phyloP scores from a whole-genome alignment of 2,113 vertebrate genomes.

The Chaetops frenatus region DNA sequence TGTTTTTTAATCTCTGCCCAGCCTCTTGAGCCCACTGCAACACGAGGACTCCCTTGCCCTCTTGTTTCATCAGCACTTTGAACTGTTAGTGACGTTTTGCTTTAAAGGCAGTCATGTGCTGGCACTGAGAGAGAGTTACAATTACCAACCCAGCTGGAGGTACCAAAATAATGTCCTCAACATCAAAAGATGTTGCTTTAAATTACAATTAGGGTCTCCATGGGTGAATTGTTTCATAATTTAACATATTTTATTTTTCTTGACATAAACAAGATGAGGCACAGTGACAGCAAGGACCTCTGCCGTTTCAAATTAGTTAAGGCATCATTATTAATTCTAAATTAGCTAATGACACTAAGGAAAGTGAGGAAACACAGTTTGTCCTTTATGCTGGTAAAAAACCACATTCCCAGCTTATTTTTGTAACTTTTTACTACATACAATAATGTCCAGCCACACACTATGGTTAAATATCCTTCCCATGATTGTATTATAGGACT shows the following conservation, averaged over 20 bases:
- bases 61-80: neutral
- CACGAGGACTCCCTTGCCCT: neutral
- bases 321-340: neutral
- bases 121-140: neutral
- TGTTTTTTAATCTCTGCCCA: neutral
- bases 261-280: conserved; percentile 1
- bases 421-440: neutral
- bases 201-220: conserved; percentile 47
- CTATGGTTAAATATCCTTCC: neutral
- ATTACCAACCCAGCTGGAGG: neutral
- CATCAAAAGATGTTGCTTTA: conserved; percentile 42
- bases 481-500: neutral
- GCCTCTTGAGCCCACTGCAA: neutral
- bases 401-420: neutral
- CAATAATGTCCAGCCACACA: neutral
- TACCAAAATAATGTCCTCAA: conserved; percentile 1
- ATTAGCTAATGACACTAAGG: neutral
- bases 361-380: neutral
- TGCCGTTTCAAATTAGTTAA: conserved; percentile 51
- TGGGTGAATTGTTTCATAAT: conserved; percentile 36
- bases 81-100: neutral
- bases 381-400: neutral
- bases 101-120: neutral
- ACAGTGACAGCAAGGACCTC: conserved; percentile 20
- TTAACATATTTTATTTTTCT: conserved; percentile 16